These are phyloP conservation scores for Sinopyrophorus schimmeli DNA, from an alignment of 2,888 invertebrate species.

Conservation along the genomic window DNA sequence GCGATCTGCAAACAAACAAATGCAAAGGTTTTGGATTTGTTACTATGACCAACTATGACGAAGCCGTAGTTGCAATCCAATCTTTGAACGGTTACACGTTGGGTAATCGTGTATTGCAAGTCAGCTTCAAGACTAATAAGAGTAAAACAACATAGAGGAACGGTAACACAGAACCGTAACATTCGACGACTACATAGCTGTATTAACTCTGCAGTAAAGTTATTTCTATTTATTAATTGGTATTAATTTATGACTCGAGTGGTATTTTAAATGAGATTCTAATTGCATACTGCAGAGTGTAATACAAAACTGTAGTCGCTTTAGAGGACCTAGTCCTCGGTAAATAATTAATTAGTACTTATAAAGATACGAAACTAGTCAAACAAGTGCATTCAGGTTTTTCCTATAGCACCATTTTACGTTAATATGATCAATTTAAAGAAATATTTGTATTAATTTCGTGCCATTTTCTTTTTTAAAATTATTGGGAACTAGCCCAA, in stretches of 20 bases:
- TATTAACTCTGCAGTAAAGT: slow-evolving; percentile 10
- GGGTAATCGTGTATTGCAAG: slow-evolving; percentile 93
- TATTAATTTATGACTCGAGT: slow-evolving; percentile 15
- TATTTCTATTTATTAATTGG: slow-evolving; percentile 17
- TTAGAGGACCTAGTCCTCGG: slow-evolving; percentile 26
- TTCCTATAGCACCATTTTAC: slow-evolving; percentile 52
- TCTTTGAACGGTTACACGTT: slow-evolving; percentile 95
- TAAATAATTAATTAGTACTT: slow-evolving; percentile 46
- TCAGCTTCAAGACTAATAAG: slow-evolving; percentile 95
- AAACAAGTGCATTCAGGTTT: slow-evolving; percentile 55
- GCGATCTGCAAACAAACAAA: slow-evolving; percentile 93
- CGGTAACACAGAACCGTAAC: slow-evolving; percentile 28
- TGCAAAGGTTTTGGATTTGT: slow-evolving; percentile 99
- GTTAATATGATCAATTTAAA: slow-evolving; percentile 43
- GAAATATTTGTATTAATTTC: slow-evolving; percentile 43
- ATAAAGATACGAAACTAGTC: slow-evolving; percentile 56
- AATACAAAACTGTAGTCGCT: slow-evolving; percentile 32
- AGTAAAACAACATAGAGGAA: slow-evolving; percentile 72
- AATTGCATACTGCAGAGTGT: slow-evolving; percentile 34
- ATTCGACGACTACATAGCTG: slow-evolving; percentile 11
- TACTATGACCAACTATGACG: slow-evolving; percentile 98
- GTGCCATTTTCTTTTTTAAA: slow-evolving; percentile 45
- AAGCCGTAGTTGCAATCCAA: slow-evolving; percentile 94
- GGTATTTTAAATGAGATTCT: slow-evolving; percentile 21
- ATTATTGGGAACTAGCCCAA: slow-evolving; percentile 42